Evolutionary conservation across 2,113 vertebrate species (phyloP), one percentile per base, ranked within the genome.

Genomic region (Sander lucioperca): DNA sequence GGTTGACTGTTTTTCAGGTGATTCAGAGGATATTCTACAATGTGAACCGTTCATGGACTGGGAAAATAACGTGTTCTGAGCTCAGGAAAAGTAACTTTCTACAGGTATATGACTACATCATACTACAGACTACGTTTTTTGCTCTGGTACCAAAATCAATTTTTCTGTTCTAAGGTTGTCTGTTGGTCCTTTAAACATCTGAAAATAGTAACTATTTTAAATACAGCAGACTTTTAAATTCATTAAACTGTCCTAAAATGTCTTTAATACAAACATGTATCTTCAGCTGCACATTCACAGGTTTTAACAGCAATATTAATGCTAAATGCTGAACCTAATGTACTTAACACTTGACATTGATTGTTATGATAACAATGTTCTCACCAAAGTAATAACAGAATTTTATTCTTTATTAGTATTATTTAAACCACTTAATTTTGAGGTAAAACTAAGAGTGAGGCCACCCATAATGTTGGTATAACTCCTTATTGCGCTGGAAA

Each of bases 11-110:
- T 70, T 90, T 75, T 13, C 93, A 99, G 98, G 98, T 99, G 79
- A 95, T 97, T 77, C 98, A 99, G 88, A 96, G 98, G 92, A 97
- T 99, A 94, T 99, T 98, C 95, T 99, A 99, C 90, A 96, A 96
- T 2, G 97, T 98, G 74, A 99, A 99, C 91, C 94, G 98, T 74
- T 98, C 97, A 3, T 99, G 98, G 98, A 96, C 96, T 1, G 98
- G 98, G 65, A 96, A 96, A 88, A 98, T 99, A 89, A 97, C 97
- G 3, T 96, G 94, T 71, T 88, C 96, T 0, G 98, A 99, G 83
- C 97, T 99, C 53, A 95, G 97, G 83, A 97, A 96, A 94, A 99
- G 97, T 93, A 96, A 92, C 68, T 98, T 99, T 91, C 95, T 99
- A 56, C 97, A 99, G 97, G 98, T 99, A 0, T 3, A 2, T 9